These are phyloP conservation scores for Numida meleagris DNA, from an alignment of 2,113 vertebrate species.

Conservation along the genomic window DNA sequence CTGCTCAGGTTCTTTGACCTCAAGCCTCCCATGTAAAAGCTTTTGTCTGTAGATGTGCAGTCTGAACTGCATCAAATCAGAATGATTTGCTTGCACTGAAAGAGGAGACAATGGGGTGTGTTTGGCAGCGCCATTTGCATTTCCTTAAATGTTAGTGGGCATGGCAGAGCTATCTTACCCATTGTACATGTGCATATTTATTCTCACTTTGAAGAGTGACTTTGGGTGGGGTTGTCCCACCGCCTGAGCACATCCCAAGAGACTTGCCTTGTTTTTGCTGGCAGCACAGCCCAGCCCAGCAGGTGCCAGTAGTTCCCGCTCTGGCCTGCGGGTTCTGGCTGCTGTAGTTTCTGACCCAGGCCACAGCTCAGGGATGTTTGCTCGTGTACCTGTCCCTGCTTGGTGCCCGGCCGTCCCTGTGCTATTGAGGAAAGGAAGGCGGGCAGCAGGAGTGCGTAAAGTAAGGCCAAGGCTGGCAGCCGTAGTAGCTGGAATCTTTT, in stretches of 20 bases:
- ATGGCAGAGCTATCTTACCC: neutral
- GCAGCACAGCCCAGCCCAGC: rapidly evolving
- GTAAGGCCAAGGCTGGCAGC: neutral
- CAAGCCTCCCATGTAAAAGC: neutral
- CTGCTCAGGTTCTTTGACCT: neutral
- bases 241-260: neutral
- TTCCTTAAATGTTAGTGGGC: too few species aligned
- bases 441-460: neutral
- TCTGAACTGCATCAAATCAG: neutral
- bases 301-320: neutral
- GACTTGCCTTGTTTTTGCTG: neutral
- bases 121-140: neutral
- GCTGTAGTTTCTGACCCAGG: neutral
- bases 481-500: neutral
- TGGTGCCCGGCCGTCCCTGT: rapidly evolving
- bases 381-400: rapidly evolving
- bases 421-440: neutral
- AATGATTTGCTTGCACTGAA: neutral
- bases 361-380: neutral
- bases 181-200: rapidly evolving
- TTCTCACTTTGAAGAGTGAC: neutral
- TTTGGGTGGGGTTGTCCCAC: neutral
- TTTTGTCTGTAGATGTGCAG: rapidly evolving
- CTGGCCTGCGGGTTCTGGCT: rapidly evolving
- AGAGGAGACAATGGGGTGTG: too few species aligned